Evolutionary conservation across 2,113 vertebrate species (phyloP).

Genomic region (Drymodes brunneopygia): DNA sequence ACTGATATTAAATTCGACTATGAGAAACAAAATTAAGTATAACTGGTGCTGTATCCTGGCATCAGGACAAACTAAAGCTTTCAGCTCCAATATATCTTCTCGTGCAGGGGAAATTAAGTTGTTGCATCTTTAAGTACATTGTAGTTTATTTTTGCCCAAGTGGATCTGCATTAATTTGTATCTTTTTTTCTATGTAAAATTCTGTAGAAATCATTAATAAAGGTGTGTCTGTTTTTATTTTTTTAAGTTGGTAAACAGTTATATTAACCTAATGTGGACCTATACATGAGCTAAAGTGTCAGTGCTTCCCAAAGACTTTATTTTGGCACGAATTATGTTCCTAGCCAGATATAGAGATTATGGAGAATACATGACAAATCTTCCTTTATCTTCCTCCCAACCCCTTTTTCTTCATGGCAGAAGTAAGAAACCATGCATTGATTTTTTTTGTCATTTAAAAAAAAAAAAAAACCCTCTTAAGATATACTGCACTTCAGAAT

Average conservation of each 20-base stretch:
- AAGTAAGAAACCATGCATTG: background rate
- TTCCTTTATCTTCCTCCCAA: background rate
- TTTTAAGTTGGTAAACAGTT: constrained; percentile 66
- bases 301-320: constrained; percentile 62
- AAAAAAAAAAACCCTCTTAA: background rate
- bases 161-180: constrained; percentile 71
- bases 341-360: constrained; percentile 20
- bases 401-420: background rate
- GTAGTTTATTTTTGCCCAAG: constrained; percentile 71
- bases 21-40: constrained; percentile 59
- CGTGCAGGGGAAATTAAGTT: constrained; percentile 84
- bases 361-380: constrained; percentile 5
- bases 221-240: constrained; percentile 65
- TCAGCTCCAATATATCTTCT: constrained; percentile 77
- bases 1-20: constrained; percentile 69
- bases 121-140: constrained; percentile 76
- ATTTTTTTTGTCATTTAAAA: background rate
- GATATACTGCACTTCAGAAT: constrained; percentile 18
- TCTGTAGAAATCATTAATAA: constrained; percentile 80
- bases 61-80: constrained; percentile 80
- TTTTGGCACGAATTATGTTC: constrained; percentile 63
- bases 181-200: constrained; percentile 72
- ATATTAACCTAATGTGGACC: constrained; percentile 48
- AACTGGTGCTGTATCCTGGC: constrained; percentile 79
- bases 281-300: constrained; percentile 37